Evolutionary conservation across 2,797 vertebrate genomes (phyloP), one percentile per base, ranked within the genome.

Genomic region (Ataeniobius toweri): DNA sequence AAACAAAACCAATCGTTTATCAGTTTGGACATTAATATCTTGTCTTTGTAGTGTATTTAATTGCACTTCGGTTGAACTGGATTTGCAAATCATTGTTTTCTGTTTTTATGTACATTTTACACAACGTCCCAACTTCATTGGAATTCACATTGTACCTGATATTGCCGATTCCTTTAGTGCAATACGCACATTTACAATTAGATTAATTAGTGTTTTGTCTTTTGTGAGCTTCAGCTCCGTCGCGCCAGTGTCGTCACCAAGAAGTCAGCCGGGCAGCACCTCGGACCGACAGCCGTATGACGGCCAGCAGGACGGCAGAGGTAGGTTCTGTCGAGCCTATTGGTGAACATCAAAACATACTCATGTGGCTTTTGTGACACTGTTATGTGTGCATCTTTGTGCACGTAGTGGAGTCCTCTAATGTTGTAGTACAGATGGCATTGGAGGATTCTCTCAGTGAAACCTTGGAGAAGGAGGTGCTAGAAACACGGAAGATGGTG

Each of bases 401-500:
- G 16, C 6, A 0, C 63, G 36, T n/a, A 89, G 89, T 31, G 2
- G 89, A 91, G 20, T 79, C 88, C 7, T 77, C 76, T 77, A n/a
- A 69, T 3, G 28, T 14, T 51, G 81, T 28, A 28, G 79, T 5
- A 26, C 88, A 88, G 65, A 73, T 71, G 18, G 86, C 92, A 5
- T 97, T 97, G 98, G 98, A 98, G 77, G 96, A 97, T 63, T 96
- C 96, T 81, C 91, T 99, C 71, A 85, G 96, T 91, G 97, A 98
- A 51, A 93, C 96, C 84, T 92, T 99, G 89, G 98, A 98, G 83
- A 97, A 94, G 89, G 98, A 99, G 78, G 97, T 99, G 95, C 96
- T 98, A 83, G 98, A 99, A 89, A 96, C 98, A 0, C 96, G 98
- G 80, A 97, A 96, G 93, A 99, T 99, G 97, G 97, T 99, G 89